Conservation (phyloP, 2,888 invertebrate species). For the Thymelicus sylvestris region DNA sequence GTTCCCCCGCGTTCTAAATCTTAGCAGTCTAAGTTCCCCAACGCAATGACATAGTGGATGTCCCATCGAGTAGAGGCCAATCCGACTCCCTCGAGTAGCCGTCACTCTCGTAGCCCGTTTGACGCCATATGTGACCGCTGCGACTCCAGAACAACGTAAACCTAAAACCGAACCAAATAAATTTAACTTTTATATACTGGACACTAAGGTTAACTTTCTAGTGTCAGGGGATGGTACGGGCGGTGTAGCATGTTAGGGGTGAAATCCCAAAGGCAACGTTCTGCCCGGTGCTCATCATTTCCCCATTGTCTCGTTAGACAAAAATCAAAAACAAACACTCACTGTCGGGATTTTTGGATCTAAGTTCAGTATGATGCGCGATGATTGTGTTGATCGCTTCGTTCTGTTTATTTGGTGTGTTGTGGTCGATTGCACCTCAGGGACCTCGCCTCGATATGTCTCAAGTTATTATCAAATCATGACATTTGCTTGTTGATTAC, state of each 20-base stretch:
- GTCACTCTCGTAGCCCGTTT: slow-evolving; percentile 80
- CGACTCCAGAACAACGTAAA: slow-evolving; percentile 59
- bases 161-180: slow-evolving; percentile 49
- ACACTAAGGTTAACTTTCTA: slow-evolving; percentile 60
- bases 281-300: slow-evolving; percentile 82
- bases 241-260: slow-evolving; percentile 70
- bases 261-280: slow-evolving; percentile 80
- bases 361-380: slow-evolving; percentile 75
- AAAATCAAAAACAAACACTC: slow-evolving; percentile 85
- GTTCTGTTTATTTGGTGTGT: slow-evolving; percentile 58
- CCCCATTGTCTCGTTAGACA: slow-evolving; percentile 85
- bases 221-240: slow-evolving; percentile 53
- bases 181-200: slow-evolving; percentile 55
- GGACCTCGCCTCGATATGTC: slow-evolving; percentile 56
- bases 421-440: slow-evolving; percentile 69
- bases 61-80: slow-evolving; percentile 74
- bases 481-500: slow-evolving; percentile 43
- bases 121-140: slow-evolving; percentile 77
- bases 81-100: slow-evolving; percentile 78
- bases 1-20: slow-evolving; percentile 53
- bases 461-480: slow-evolving; percentile 51
- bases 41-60: slow-evolving; percentile 66
- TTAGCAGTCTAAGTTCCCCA: slow-evolving; percentile 57
- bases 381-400: slow-evolving; percentile 66
- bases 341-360: slow-evolving; percentile 75